These are phyloP conservation scores for Arge pagana DNA, from an alignment of 2,888 invertebrate genomes.

Conservation along the genomic window DNA sequence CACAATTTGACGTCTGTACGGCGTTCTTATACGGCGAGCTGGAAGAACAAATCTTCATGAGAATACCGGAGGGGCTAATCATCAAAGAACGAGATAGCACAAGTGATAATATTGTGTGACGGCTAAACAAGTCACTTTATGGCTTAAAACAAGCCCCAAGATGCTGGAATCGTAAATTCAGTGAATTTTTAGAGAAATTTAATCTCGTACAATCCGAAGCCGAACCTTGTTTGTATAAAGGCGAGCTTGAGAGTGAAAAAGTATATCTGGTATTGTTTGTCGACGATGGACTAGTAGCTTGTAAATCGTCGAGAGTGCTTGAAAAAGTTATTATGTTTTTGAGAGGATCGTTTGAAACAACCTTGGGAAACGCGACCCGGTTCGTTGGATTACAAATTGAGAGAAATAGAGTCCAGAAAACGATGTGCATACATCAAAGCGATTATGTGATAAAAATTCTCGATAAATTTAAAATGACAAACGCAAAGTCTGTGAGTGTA, in stretches of 20 bases:
- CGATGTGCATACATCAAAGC: conserved; percentile 8
- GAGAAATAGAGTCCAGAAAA: not conserved
- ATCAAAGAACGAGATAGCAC: conserved; percentile 1
- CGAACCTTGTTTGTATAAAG: conserved; percentile 25
- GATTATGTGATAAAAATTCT: conserved; percentile 2
- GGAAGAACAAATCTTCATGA: conserved; percentile 23
- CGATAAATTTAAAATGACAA: not conserved
- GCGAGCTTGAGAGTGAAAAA: not conserved
- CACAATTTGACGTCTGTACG: conserved; percentile 26
- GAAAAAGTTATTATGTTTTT: not conserved
- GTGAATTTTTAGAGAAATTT: conserved; percentile 18
- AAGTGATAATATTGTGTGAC: conserved; percentile 19
- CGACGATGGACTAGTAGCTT: conserved; percentile 27
- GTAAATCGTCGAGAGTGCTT: not conserved
- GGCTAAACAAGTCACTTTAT: conserved; percentile 29
- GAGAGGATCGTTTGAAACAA: not conserved
- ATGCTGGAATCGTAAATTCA: conserved; percentile 30
- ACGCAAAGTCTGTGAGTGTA: conserved; percentile 1
- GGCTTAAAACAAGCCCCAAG: conserved; percentile 29
- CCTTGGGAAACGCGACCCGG: not conserved
- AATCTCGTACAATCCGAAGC: conserved; percentile 15
- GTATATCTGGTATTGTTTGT: conserved; percentile 26
- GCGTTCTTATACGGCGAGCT: conserved; percentile 25
- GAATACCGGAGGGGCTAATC: conserved; percentile 13
- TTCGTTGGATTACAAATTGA: not conserved